Percentiles rank a stretch among this genome's conserved stretches.
Evolutionary conservation across 2,888 invertebrate species (phyloP).

Genomic region (Torymus auratus): DNA sequence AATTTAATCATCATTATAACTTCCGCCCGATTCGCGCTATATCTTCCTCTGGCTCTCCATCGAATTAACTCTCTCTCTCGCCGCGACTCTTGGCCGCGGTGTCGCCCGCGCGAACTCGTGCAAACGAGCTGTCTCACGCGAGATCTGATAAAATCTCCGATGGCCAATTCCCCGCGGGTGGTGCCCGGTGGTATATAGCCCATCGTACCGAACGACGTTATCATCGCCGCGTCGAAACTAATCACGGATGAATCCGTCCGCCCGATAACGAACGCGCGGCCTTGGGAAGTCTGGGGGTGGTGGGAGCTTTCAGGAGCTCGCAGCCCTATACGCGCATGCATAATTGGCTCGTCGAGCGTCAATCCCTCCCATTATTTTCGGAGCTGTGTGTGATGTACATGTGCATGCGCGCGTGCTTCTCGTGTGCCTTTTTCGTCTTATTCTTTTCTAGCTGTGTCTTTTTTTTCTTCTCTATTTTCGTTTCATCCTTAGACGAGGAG

Average conservation of each 20-base stretch:
- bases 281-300: too few relatives aligned
- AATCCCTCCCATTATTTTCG: constrained; percentile 27
- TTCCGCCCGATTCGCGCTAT: too few relatives aligned
- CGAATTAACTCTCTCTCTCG: too few relatives aligned
- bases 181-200: constrained; percentile 9
- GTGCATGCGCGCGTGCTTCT: too few relatives aligned
- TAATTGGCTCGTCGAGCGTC: constrained; percentile 36
- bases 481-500: neutral
- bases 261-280: too few relatives aligned
- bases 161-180: neutral
- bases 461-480: neutral
- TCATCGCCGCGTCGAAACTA: constrained; percentile 26
- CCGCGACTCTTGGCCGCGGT: too few relatives aligned
- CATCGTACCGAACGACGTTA: constrained; percentile 25
- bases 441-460: neutral
- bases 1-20: too few relatives aligned
- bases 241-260: neutral
- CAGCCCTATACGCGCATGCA: neutral
- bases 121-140: neutral
- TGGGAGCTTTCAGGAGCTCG: neutral
- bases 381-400: too few relatives aligned
- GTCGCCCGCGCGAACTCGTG: neutral
- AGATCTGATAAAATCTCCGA: neutral
- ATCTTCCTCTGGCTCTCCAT: too few relatives aligned
- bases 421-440: neutral